Percentiles rank a stretch among this genome's conserved stretches.
Conservation (phyloP, 2,797 vertebrate species). For the Orientallactaga sibirica region DNA sequence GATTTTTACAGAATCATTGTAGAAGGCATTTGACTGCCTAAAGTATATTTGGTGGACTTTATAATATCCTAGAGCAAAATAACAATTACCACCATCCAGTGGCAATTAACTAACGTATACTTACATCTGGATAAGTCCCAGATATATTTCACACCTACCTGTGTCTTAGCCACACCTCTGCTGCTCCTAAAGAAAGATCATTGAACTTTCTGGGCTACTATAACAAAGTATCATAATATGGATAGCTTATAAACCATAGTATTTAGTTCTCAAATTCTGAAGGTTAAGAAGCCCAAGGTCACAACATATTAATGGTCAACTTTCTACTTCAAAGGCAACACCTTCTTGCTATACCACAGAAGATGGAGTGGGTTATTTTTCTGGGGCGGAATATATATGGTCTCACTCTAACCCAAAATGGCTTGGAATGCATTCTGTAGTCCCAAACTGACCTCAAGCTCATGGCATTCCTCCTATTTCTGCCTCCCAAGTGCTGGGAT, state of each 20-base stretch:
- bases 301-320: neutral
- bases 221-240: neutral
- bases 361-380: neutral
- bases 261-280: neutral
- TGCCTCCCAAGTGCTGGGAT: too few relatives aligned
- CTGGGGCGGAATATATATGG: neutral
- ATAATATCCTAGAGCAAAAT: neutral
- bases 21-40: neutral
- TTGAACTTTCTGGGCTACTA: neutral
- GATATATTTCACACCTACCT: neutral
- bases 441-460: too few relatives aligned
- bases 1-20: neutral
- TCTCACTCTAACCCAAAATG: too few relatives aligned
- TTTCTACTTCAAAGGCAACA: neutral
- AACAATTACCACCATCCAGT: neutral
- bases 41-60: neutral
- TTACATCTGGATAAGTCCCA: neutral
- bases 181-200: neutral
- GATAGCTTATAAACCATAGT: neutral
- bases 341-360: neutral
- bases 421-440: too few relatives aligned
- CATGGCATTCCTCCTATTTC: too few relatives aligned
- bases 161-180: neutral
- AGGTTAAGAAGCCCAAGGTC: neutral
- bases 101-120: neutral